Evolutionary conservation across 2,113 vertebrate species (phyloP), one percentile per base, ranked within the genome.

Genomic region (Aldabrachelys gigantea): DNA sequence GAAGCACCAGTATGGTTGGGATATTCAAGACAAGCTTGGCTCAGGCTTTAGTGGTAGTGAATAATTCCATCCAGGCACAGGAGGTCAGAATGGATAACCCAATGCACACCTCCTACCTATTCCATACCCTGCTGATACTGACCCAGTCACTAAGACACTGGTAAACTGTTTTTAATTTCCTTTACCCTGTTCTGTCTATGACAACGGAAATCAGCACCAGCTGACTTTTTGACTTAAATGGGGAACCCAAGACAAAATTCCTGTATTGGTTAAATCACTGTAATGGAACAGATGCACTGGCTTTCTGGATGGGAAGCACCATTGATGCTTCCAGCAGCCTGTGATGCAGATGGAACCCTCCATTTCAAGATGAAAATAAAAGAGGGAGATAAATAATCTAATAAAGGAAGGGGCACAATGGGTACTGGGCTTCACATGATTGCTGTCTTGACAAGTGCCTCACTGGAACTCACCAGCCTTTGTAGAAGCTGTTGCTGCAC

Each of bases 101-200:
- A 65, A 14, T 17, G 31, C 62, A 17, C 31, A 16, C 31, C 59
- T 11, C 16, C 31, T 31, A 35, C n/a, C 62, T 69, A n/a, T 17
- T 35, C 62, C 62, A 69, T 69, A 8, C 62, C 5, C 4, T 25
- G 41, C 38, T 6, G n/a, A 13, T 12, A 35, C 53, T 17, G 53
- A 3, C 13, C 31, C 3, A 0, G 21, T 52, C 4, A 1, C 25
- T 3, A 5, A 9, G 17, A 47, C 75, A 0, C 5, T 1, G 3
- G 2, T 75, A 3, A 24, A 13, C 31, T 35, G 56, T 6, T 17
- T 10, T 41, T n/a, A 69, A 69, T 69, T 19, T 35, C 62, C 35
- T 69, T 69, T n/a, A n/a, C 16, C 31, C 59, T 29, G 16, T 19
- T 35, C 62, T 19, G 62, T n/a, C 62, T 69, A 35, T 35, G 35